Evolutionary conservation across 2,888 invertebrate genomes (phyloP).

Genomic region (Maniola hyperantus): DNA sequence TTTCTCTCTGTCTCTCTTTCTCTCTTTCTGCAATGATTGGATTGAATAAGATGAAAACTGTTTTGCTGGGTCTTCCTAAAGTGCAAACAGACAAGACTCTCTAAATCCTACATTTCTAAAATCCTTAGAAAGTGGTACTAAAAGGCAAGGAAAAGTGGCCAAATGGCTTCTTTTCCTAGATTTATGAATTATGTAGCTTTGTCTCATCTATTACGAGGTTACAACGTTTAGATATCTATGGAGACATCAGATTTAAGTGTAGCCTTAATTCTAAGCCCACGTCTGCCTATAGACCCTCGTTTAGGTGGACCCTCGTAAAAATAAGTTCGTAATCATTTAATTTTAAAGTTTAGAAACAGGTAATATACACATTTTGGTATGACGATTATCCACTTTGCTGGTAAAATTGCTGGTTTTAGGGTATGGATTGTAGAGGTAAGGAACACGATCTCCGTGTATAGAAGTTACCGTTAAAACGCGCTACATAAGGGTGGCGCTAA

Average conservation of each 20-base stretch:
- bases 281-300: slow-evolving; percentile 51
- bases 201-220: not conserved
- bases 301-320: slow-evolving; percentile 53
- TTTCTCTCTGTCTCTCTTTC: too few relatives aligned
- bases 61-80: too few relatives aligned
- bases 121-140: too few relatives aligned
- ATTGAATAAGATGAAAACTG: too few relatives aligned
- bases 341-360: slow-evolving; percentile 17
- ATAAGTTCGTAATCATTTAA: slow-evolving; percentile 39
- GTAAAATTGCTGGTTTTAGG: not conserved
- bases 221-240: not conserved
- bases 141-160: not conserved
- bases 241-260: slow-evolving; percentile 60
- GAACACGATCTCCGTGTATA: too few relatives aligned
- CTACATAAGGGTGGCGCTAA: too few relatives aligned
- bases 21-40: too few relatives aligned
- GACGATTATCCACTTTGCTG: not conserved
- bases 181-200: not conserved
- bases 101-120: too few relatives aligned
- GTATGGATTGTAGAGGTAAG: too few relatives aligned
- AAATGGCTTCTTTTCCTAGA: not conserved
- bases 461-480: too few relatives aligned
- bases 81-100: too few relatives aligned
- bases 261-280: slow-evolving; percentile 64
- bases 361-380: not conserved